Conservation (phyloP, 2,888 invertebrate genomes). For the Cantharis flavilabris region DNA sequence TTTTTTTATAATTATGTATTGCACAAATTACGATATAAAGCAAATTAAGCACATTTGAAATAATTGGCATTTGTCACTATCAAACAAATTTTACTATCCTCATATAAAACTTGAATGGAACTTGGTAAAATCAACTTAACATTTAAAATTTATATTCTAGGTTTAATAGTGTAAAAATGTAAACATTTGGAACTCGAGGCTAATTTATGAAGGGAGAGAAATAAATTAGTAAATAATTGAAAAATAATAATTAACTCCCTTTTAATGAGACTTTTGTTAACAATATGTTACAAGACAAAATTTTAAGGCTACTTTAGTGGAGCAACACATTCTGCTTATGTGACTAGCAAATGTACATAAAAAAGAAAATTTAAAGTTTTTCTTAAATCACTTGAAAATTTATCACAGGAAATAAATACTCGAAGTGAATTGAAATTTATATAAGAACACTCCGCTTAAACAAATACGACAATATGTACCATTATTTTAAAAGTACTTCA, state of each 20-base stretch:
- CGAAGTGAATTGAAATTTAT: background rate
- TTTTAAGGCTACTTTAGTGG: constrained; percentile 32
- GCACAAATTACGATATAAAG: background rate
- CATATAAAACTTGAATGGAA: background rate
- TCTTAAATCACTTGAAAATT: constrained; percentile 7
- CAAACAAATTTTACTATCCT: background rate
- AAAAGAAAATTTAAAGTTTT: constrained; percentile 26
- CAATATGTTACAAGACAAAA: constrained; percentile 34
- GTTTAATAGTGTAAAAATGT: no score
- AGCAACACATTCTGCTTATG: constrained; percentile 17
- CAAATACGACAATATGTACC: constrained; percentile 17
- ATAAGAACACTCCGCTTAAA: constrained; percentile 28
- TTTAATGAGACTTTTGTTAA: constrained; percentile 18
- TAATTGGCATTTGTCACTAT: background rate
- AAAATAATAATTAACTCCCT: background rate
- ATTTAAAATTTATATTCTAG: background rate
- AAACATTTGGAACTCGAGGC: background rate
- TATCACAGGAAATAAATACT: constrained; percentile 43
- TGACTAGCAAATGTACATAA: constrained; percentile 46
- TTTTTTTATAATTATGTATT: background rate
- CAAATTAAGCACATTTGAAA: background rate
- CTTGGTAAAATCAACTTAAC: background rate
- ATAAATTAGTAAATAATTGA: background rate
- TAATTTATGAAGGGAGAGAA: background rate
- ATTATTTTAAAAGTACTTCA: constrained; percentile 36